Percentiles rank a stretch among this genome's conserved stretches.
Evolutionary conservation across 37 sponge, comb jelly and placozoan genomes (phyloP).

Genomic region (Spongilla lacustris): DNA sequence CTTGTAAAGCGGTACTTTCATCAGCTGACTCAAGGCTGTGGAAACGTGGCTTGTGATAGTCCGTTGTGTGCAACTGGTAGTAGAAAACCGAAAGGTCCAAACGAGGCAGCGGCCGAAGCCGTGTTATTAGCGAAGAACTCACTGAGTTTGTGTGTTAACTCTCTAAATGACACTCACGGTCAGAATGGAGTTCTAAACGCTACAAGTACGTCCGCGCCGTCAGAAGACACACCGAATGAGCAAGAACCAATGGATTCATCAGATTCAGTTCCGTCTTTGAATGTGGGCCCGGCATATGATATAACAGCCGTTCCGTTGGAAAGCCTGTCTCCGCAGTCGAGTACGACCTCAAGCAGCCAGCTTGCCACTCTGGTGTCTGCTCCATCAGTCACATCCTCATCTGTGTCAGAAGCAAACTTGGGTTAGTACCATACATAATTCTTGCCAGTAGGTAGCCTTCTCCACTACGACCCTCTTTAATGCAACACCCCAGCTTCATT

Average conservation of each 20-base stretch:
- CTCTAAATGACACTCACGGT: not conserved
- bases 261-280: not conserved
- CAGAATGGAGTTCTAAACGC: not conserved
- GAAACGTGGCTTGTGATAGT: conserved; percentile 57
- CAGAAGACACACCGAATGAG: not conserved
- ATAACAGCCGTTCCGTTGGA: not conserved
- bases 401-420: not conserved
- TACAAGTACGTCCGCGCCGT: not conserved
- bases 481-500: not conserved
- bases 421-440: not conserved
- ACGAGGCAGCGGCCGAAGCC: conserved; percentile 79
- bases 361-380: not conserved
- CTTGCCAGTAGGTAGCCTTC: too few species aligned
- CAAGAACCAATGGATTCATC: conserved; percentile 1
- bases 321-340: not conserved
- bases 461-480: not conserved
- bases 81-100: conserved; percentile 34
- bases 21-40: conserved; percentile 85
- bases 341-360: not conserved
- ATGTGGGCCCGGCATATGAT: not conserved
- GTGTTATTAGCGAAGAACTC: conserved; percentile 7
- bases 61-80: conserved; percentile 74
- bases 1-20: conserved; percentile 55
- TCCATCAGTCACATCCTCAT: not conserved
- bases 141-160: not conserved